Evolutionary conservation across 2,888 invertebrate genomes (phyloP).

Genomic region (Pristionchus entomophagus): DNA sequence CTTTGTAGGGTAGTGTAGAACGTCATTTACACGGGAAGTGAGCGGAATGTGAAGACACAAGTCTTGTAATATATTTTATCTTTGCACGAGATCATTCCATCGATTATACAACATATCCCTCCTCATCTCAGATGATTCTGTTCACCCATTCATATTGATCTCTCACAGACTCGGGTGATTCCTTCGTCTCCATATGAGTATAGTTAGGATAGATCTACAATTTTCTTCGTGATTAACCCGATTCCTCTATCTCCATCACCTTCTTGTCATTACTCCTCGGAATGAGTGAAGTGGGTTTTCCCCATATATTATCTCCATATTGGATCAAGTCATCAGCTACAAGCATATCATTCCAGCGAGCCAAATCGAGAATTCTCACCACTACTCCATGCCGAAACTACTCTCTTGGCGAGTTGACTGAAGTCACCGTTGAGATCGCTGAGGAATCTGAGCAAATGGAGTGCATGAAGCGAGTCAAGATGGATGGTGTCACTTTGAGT

Average conservation of each 20-base stretch:
- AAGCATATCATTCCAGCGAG: conserved; percentile 46
- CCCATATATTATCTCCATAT: conserved; percentile 66
- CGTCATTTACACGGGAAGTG: no score
- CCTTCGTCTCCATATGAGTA: conserved; percentile 68
- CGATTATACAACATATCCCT: background rate
- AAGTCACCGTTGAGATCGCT: conserved; percentile 53
- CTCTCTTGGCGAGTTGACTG: conserved; percentile 51
- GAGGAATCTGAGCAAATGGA: conserved; percentile 47
- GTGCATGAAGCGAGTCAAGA: background rate
- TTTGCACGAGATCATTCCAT: background rate
- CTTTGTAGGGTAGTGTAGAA: no score
- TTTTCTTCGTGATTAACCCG: background rate
- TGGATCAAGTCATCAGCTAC: conserved; percentile 66
- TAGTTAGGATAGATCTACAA: conserved; percentile 54
- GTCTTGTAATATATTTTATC: background rate
- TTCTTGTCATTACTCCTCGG: conserved; percentile 56
- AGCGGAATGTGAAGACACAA: no score
- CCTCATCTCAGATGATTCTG: conserved; percentile 4
- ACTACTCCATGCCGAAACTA: conserved; percentile 63
- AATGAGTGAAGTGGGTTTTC: conserved; percentile 63
- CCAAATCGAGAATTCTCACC: conserved; percentile 45
- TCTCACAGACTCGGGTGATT: conserved; percentile 53
- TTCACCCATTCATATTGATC: conserved; percentile 56
- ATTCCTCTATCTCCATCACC: conserved; percentile 5
- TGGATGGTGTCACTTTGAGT: background rate